Conservation (phyloP, 2,888 invertebrate genomes). For the Lycia hirtaria region DNA sequence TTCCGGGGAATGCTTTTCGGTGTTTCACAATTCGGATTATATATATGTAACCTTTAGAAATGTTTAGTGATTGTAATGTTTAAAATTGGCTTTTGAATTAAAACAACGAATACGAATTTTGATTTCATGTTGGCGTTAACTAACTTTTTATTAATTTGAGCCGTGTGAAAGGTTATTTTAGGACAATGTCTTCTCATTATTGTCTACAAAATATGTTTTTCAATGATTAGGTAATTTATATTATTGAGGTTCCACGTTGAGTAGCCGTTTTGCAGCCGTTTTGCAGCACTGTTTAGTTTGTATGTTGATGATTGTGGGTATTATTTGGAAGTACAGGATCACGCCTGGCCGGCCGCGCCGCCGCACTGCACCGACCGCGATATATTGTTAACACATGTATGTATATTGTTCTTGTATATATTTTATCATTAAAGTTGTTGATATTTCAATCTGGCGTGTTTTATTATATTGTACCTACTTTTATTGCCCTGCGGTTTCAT, state of each 20-base stretch:
- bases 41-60: too few species aligned
- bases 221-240: background rate
- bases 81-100: constrained; percentile 22
- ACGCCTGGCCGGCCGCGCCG: constrained; percentile 4
- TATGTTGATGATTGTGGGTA: background rate
- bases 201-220: background rate
- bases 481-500: background rate
- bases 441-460: constrained; percentile 68
- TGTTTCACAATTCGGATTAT: too few species aligned
- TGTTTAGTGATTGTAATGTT: constrained; percentile 8
- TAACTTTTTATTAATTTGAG: background rate
- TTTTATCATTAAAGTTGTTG: constrained; percentile 84
- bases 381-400: constrained; percentile 69
- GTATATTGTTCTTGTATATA: constrained; percentile 83
- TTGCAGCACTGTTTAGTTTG: constrained; percentile 4
- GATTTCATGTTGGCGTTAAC: constrained; percentile 3
- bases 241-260: background rate
- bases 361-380: constrained; percentile 50
- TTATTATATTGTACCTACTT: constrained; percentile 36
- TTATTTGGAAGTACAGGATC: constrained; percentile 13
- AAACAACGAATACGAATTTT: constrained; percentile 30
- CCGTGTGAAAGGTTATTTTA: background rate
- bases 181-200: background rate
- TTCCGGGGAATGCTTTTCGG: too few species aligned
- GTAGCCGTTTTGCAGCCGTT: background rate